A percentile compares a stretch with the other conserved stretches of the same genome.
These are phyloP conservation scores for Platypus cylindrus DNA, from an alignment of 2,888 invertebrate species.

Conservation along the genomic window DNA sequence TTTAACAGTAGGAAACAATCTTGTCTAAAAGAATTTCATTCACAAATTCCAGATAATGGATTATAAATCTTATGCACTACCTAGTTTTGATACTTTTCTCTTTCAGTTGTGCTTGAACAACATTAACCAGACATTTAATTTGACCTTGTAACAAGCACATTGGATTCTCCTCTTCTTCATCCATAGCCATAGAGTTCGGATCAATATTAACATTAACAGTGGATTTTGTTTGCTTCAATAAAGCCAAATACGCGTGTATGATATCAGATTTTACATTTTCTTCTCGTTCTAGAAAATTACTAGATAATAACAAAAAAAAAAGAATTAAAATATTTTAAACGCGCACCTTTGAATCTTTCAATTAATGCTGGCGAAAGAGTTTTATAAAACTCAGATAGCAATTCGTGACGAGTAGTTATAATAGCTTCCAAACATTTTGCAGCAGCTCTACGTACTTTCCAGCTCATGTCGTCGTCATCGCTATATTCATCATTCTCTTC, in stretches of 20 bases:
- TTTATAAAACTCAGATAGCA: conserved; percentile 78
- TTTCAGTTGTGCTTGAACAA: conserved; percentile 77
- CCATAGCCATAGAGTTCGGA: conserved; percentile 53
- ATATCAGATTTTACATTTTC: conserved; percentile 99
- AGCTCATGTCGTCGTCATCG: conserved; percentile 99
- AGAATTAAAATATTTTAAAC: conserved; percentile 1
- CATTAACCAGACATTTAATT: conserved; percentile 69
- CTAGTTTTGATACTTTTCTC: conserved; percentile 79
- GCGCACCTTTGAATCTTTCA: conserved; percentile 77
- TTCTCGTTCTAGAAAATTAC: conserved; percentile 65
- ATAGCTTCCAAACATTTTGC: conserved; percentile 97
- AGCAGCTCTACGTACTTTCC: conserved; percentile 93
- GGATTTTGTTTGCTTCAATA: conserved; percentile 80
- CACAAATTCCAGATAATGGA: not conserved
- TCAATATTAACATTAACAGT: conserved; percentile 49
- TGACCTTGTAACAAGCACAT: conserved; percentile 46
- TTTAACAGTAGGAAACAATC: conserved; percentile 84
- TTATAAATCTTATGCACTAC: conserved; percentile 44
- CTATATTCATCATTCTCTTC: conserved; percentile 91
- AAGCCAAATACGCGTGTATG: conserved; percentile 88
- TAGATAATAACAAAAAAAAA: not conserved
- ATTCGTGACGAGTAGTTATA: conserved; percentile 82
- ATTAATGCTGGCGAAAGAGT: conserved; percentile 86
- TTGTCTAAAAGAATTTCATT: conserved; percentile 42
- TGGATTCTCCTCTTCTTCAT: conserved; percentile 53